Conservation (phyloP, 2,888 invertebrate genomes). For the Eledona agricola region DNA sequence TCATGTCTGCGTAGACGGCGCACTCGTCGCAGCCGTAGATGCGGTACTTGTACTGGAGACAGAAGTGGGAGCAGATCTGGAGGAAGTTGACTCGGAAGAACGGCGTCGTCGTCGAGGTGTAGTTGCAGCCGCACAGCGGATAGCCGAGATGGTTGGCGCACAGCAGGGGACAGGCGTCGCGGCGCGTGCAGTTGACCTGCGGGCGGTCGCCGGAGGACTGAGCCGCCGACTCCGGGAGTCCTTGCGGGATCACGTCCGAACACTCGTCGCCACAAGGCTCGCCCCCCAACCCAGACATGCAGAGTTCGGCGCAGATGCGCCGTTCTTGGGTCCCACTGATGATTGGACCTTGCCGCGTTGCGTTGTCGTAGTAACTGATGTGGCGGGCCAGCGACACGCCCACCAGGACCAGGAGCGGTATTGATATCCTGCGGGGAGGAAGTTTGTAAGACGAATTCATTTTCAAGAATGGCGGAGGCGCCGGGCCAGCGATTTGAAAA, state of each 20-base stretch:
- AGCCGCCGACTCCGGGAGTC: slow-evolving; percentile 52
- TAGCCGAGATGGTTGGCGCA: slow-evolving; percentile 70
- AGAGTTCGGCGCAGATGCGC: slow-evolving; percentile 61
- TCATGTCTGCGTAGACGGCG: slow-evolving; percentile 54
- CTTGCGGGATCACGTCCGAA: slow-evolving; percentile 64
- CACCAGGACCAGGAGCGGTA: slow-evolving; percentile 49
- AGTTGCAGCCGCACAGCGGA: slow-evolving; percentile 66
- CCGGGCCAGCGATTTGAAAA: slow-evolving; percentile 10
- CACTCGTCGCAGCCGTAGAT: slow-evolving; percentile 63
- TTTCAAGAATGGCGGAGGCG: slow-evolving; percentile 36
- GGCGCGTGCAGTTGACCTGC: slow-evolving; percentile 57
- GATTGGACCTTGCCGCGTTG: slow-evolving; percentile 55
- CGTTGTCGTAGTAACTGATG: slow-evolving; percentile 51
- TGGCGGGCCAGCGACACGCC: slow-evolving; percentile 55
- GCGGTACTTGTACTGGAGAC: slow-evolving; percentile 56
- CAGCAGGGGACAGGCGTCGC: slow-evolving; percentile 68
- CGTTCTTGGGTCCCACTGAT: slow-evolving; percentile 53
- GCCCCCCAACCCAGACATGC: slow-evolving; percentile 65
- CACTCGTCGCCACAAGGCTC: slow-evolving; percentile 66
- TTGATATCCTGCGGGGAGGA: slow-evolving; percentile 55
- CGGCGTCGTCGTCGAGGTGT: slow-evolving; percentile 35
- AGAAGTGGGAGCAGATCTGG: slow-evolving; percentile 66
- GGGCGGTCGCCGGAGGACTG: slow-evolving; percentile 42
- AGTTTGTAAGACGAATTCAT: slow-evolving; percentile 21
- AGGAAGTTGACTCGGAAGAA: slow-evolving; percentile 58